Base-by-base conservation (phyloP, 1,140 invertebrate species). In the Cotesia glomerata region DNA sequence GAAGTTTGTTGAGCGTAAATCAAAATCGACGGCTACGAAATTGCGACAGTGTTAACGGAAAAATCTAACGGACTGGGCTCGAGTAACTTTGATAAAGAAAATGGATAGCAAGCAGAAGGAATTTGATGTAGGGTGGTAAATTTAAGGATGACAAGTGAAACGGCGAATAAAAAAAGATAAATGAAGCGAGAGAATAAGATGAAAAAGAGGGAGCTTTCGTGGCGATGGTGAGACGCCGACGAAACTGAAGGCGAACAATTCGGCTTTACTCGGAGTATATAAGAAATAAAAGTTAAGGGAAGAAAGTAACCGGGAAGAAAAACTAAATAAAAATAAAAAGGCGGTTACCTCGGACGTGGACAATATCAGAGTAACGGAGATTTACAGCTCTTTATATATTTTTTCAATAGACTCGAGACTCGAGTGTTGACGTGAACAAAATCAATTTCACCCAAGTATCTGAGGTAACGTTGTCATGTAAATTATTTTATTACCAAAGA, bases 1-100 rank as follows among this genome's bases (percentile, higher is more conserved):
- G 8, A 11, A 58, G 14, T 32, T 61, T 54, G 56, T 69, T 49
- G 63, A 26, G 66, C 72, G 74, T 79, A 80, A 81, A 82, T 81
- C 78, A 80, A 78, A 80, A 79, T 77, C 79, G 79, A 74, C 75
- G 74, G 74, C 18, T 78, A 45, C 45, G 74, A 74, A 79, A 81
- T 82, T 81, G 77, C 77, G 69, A 79, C 69, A 71, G 59, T 64
- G 45, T 66, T 61, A 62, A 39, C 13, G n/a, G 39, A 36, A 69
- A 34, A 58, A 49, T 14, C 16, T 45, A 49, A 7, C 7, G 39
- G 7, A 11, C 8, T 45, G 11, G 2, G 39, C 39, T 45, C 11
- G 39, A 7, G 32, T 52, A 61, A 52, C 67, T 7, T 32, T n/a
- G 32, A 59, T 45, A 11, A 16, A 13, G 56, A 61, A 52, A 64